Base-by-base conservation (phyloP, 2,888 invertebrate species). In the Neuroscelio doddi region DNA sequence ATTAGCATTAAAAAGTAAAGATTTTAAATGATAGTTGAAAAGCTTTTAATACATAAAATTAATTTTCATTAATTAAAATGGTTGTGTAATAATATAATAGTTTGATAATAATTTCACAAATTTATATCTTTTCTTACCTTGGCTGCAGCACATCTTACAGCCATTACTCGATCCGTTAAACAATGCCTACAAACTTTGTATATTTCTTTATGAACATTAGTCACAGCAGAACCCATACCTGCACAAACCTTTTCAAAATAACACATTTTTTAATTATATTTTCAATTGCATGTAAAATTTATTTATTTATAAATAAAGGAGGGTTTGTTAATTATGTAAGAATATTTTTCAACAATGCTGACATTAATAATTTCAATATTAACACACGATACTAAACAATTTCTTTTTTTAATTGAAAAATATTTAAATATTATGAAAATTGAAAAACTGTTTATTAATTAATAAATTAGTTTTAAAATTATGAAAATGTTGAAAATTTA, bases 141-240 rank as follows among this genome's bases (percentile, higher is more conserved):
- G 0, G 98, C 95, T 0, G 98, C 96, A 1, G 97, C 96, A 63
- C 95, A 95, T 42, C 98, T 89, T 14, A 98, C 98, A 12, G 94
- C 91, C 90, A 95, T 91, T 1, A 95, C 94, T 46, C 98, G 88
- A 85, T 99, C 99, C 12, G 95, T 92, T 64, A 97, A 87, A 69
- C 96, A 92, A 73, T 93, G 91, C 71, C 94, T 91, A 2, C 95
- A 93, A 7, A 96, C 94, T 82, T 96, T 95, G 76, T 95, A 96
- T 72, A 97, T 93, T 76, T 97, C 97, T 83, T 93, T 93, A 82
- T 93, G 90, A 75, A 94, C 88, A 86, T 92, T 89, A 73, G 91
- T 90, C 14, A 97, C 96, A 3, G 97, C 98, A 21, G 91, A 92
- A 42, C 98, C 98, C 92, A 99, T 95, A 16, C 99, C 98, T 55